Percentiles rank a stretch among this genome's conserved stretches.
phyloP scores from a whole-genome alignment of 2,888 invertebrate genomes.

The Xylocampa areola region DNA sequence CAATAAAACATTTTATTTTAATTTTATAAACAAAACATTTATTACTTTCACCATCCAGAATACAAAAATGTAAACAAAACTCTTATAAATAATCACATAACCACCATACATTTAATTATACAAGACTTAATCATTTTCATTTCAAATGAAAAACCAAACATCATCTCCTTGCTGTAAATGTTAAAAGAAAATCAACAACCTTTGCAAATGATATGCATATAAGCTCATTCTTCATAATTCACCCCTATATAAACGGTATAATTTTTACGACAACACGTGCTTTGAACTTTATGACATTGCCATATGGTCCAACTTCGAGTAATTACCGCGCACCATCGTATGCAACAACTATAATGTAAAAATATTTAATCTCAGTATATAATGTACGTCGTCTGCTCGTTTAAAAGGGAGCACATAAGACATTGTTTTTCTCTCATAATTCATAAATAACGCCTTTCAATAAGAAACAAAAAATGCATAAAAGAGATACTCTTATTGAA shows the following conservation, averaged over 20 bases:
- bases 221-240: slow-evolving; percentile 10
- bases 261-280: slow-evolving; percentile 2
- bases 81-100: slow-evolving; percentile 44
- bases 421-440: background rate
- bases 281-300: background rate
- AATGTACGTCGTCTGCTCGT: slow-evolving; percentile 10
- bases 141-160: slow-evolving; percentile 34
- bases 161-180: slow-evolving; percentile 11
- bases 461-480: slow-evolving; percentile 1
- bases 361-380: slow-evolving; percentile 21
- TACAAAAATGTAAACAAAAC: slow-evolving; percentile 65
- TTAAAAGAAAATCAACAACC: slow-evolving; percentile 6
- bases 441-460: slow-evolving; percentile 4
- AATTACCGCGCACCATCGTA: background rate
- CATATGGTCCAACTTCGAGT: slow-evolving; percentile 21
- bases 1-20: background rate
- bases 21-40: slow-evolving; percentile 63
- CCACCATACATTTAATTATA: too few species aligned
- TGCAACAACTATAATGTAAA: slow-evolving; percentile 18
- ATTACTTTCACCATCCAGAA: slow-evolving; percentile 58
- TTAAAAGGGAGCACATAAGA: slow-evolving; percentile 24
- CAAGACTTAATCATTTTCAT: slow-evolving; percentile 9
- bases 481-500: background rate
- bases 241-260: slow-evolving; percentile 8
- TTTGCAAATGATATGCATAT: slow-evolving; percentile 31